Conservation (phyloP, 2,888 invertebrate genomes). For the Cheilosia variabilis region DNA sequence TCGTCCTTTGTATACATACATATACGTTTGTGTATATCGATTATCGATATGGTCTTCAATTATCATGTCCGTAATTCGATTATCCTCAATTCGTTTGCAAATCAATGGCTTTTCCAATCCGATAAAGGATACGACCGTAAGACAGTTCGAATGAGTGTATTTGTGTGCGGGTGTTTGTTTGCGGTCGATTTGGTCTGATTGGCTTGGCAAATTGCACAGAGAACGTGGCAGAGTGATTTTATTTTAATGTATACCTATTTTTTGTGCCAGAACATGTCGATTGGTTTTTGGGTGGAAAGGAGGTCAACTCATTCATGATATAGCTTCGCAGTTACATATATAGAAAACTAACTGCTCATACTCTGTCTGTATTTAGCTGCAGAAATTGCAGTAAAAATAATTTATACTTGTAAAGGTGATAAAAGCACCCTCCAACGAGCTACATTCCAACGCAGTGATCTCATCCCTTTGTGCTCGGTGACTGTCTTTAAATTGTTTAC, state of each 20-base stretch:
- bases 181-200: slow-evolving; percentile 26
- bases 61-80: slow-evolving; percentile 70
- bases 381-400: no score
- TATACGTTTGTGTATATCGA: slow-evolving; percentile 48
- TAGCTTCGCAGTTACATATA: no score
- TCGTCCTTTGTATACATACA: not conserved
- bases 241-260: no score
- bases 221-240: no score
- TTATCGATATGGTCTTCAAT: slow-evolving; percentile 66
- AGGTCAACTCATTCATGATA: no score
- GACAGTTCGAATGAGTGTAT: not conserved
- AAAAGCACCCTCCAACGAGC: slow-evolving; percentile 3
- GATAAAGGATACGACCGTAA: slow-evolving; percentile 23
- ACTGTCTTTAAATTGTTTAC: not conserved
- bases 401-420: no score
- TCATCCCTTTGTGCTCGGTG: slow-evolving; percentile 38
- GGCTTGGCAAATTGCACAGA: not conserved
- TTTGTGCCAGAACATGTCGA: no score
- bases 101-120: slow-evolving; percentile 36
- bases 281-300: no score
- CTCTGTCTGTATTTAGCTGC: no score
- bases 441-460: slow-evolving; percentile 35
- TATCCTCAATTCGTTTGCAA: slow-evolving; percentile 49
- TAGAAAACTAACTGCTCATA: no score
- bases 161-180: slow-evolving; percentile 1